A percentile compares a stretch with the other conserved stretches of the same genome.
phyloP scores from a whole-genome alignment of 2,113 vertebrate species.

The Oenanthe oenanthe region DNA sequence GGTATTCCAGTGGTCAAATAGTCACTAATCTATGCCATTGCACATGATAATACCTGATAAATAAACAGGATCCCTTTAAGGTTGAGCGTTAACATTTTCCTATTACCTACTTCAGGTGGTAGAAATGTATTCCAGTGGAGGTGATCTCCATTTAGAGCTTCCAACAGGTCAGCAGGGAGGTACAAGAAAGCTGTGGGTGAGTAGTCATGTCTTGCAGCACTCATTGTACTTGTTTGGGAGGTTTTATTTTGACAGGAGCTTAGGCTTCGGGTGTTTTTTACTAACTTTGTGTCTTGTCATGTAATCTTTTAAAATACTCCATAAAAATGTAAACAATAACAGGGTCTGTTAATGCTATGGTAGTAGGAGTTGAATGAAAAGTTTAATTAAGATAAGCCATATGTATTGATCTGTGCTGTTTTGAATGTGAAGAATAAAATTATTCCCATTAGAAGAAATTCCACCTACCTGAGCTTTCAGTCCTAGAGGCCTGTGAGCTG shows the following conservation, averaged over 20 bases:
- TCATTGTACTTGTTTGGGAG: not conserved
- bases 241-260: not conserved
- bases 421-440: not conserved
- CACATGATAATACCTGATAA: not conserved
- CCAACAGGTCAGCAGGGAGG: constrained; percentile 96
- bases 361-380: not conserved
- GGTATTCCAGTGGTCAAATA: not conserved
- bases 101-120: constrained; percentile 82
- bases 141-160: constrained; percentile 96
- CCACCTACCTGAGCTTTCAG: not conserved
- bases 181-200: constrained; percentile 92
- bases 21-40: not conserved
- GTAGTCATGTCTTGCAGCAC: constrained; percentile 24
- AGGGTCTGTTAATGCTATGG: not conserved
- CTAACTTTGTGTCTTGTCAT: not conserved
- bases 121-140: constrained; percentile 99
- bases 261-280: not conserved
- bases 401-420: not conserved
- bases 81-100: not conserved
- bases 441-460: not conserved
- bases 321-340: not conserved
- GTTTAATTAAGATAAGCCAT: not conserved
- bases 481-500: not conserved
- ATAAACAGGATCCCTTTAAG: not conserved
- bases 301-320: not conserved